Conservation (phyloP, 2,888 invertebrate genomes). For the Drosophila antonietae region DNA sequence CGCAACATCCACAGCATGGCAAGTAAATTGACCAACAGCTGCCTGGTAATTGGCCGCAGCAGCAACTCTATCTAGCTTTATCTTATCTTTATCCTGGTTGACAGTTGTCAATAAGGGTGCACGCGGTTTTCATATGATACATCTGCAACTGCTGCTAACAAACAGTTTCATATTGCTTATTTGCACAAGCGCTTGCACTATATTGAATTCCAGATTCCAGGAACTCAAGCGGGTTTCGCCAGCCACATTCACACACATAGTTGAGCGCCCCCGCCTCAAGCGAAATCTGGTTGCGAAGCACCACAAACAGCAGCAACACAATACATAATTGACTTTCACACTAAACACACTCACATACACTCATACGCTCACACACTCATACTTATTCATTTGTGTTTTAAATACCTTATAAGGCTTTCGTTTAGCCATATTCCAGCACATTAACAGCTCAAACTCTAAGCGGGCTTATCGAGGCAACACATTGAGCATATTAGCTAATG, state of each 20-base stretch:
- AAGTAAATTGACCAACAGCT: not conserved
- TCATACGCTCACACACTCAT: no score
- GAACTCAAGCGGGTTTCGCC: not conserved
- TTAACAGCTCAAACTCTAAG: slow-evolving; percentile 5
- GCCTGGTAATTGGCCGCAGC: not conserved
- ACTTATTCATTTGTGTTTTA: not conserved
- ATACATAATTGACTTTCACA: slow-evolving; percentile 6
- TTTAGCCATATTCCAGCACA: not conserved
- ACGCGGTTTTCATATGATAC: not conserved
- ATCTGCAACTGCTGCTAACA: not conserved
- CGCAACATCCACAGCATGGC: not conserved
- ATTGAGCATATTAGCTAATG: slow-evolving; percentile 57
- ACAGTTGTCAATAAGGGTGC: not conserved
- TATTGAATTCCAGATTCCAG: no score
- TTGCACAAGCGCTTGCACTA: not conserved
- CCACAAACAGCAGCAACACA: not conserved
- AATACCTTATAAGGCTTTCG: not conserved
- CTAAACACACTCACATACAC: not conserved
- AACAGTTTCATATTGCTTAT: not conserved
- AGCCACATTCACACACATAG: not conserved
- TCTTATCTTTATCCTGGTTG: not conserved
- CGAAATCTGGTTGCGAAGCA: not conserved
- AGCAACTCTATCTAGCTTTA: not conserved
- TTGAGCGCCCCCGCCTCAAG: not conserved
- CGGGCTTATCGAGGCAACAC: slow-evolving; percentile 6